Conservation (phyloP, 2,113 vertebrate species). For the Acinonyx jubatus region DNA sequence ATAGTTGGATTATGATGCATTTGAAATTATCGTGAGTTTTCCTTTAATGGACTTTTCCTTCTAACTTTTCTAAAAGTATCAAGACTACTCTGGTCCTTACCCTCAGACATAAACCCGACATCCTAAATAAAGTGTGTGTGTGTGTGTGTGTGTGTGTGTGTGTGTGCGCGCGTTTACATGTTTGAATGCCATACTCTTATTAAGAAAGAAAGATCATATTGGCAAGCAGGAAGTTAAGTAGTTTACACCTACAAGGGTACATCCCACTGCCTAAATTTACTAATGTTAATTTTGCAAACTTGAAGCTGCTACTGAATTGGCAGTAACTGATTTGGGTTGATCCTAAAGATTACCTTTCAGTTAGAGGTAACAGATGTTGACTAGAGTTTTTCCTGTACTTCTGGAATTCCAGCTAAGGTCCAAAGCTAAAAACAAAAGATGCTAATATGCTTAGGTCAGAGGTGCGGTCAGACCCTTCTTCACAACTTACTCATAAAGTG, state of each 20-base stretch:
- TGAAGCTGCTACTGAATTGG: not conserved
- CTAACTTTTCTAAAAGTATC: constrained; percentile 21
- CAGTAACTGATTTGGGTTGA: not conserved
- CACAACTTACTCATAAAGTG: not conserved
- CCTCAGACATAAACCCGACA: not conserved
- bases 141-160: not conserved
- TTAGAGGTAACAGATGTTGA: not conserved
- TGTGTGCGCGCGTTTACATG: rapidly evolving
- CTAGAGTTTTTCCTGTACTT: not conserved
- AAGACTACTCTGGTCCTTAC: not conserved
- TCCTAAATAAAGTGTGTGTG: not conserved
- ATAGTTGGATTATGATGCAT: not conserved
- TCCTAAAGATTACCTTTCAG: not conserved
- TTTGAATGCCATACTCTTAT: not conserved
- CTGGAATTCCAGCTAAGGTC: not conserved
- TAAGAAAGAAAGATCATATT: not conserved
- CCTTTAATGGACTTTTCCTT: not conserved
- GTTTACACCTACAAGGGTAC: not conserved
- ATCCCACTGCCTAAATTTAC: not conserved
- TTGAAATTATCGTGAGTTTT: not conserved
- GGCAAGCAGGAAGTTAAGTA: not conserved
- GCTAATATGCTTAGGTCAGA: not conserved
- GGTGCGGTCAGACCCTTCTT: not conserved
- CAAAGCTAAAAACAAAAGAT: not conserved
- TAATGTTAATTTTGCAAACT: not conserved